These are phyloP conservation scores for Ornithoptera alexandrae DNA, from an alignment of 2,888 invertebrate genomes.

Conservation along the genomic window DNA sequence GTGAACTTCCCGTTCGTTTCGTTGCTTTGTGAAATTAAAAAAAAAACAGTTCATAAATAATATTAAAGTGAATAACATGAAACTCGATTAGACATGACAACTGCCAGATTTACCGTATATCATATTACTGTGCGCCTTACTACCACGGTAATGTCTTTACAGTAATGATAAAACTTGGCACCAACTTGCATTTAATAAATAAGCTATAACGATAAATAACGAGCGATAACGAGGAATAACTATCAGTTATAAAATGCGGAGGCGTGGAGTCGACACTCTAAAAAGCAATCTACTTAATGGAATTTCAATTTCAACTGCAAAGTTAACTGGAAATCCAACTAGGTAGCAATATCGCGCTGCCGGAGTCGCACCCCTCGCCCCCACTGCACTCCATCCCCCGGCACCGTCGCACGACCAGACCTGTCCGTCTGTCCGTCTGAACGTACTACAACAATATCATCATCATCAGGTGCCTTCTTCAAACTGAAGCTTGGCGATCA, in stretches of 20 bases:
- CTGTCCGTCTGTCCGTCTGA: not conserved
- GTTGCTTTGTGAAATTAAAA: no score
- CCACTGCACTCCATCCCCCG: not conserved
- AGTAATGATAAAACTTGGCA: no score
- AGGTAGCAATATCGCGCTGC: conserved; percentile 58
- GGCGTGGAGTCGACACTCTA: conserved; percentile 52
- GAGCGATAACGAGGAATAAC: conserved; percentile 15
- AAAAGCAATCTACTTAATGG: conserved; percentile 78
- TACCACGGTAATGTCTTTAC: no score
- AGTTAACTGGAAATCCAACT: conserved; percentile 72
- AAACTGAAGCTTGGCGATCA: no score
- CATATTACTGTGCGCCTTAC: no score
- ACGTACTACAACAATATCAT: not conserved
- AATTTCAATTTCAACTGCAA: conserved; percentile 75
- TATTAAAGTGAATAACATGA: no score
- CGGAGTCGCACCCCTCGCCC: conserved; percentile 32
- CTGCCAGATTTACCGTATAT: no score
- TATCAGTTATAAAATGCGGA: conserved; percentile 28
- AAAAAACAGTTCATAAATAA: no score
- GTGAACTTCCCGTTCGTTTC: no score
- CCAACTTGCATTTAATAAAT: not conserved
- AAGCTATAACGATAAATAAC: conserved; percentile 1
- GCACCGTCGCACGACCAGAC: no score
- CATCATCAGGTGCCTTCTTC: no score
- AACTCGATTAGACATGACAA: no score